These are phyloP conservation scores for Myotis daubentonii DNA, from an alignment of 2,797 vertebrate species.

Conservation along the genomic window DNA sequence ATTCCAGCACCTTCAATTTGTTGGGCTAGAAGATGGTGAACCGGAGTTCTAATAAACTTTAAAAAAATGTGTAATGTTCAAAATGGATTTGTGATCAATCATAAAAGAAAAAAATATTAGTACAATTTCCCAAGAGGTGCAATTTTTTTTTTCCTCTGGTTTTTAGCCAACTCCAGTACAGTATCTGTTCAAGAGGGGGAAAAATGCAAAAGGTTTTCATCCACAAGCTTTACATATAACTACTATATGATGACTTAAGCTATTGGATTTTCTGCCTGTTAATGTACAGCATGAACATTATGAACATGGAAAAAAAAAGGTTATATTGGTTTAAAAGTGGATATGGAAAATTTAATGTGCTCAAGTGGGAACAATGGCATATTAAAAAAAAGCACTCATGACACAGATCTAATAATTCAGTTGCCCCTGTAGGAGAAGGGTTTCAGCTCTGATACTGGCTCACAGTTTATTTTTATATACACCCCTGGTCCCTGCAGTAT, in stretches of 20 bases:
- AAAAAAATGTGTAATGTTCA: slow-evolving; percentile 79
- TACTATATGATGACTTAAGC: slow-evolving; percentile 82
- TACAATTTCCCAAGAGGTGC: slow-evolving; percentile 71
- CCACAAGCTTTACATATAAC: slow-evolving; percentile 84
- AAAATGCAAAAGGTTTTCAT: slow-evolving; percentile 82
- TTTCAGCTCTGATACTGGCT: slow-evolving; percentile 86
- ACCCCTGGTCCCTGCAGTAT: slow-evolving; percentile 87
- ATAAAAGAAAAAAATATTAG: slow-evolving; percentile 83
- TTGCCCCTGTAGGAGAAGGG: slow-evolving; percentile 86
- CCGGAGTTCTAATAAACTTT: slow-evolving; percentile 80
- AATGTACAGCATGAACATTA: slow-evolving; percentile 85
- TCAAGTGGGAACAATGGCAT: slow-evolving; percentile 88
- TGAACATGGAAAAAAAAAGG: slow-evolving; percentile 83
- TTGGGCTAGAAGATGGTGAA: slow-evolving; percentile 80
- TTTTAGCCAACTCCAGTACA: slow-evolving; percentile 56
- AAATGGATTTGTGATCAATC: slow-evolving; percentile 79
- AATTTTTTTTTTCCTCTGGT: background rate
- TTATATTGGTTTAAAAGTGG: slow-evolving; percentile 87
- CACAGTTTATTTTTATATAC: slow-evolving; percentile 90
- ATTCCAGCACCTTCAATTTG: slow-evolving; percentile 82
- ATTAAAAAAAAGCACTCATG: slow-evolving; percentile 88
- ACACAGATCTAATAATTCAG: slow-evolving; percentile 90
- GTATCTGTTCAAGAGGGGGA: slow-evolving; percentile 46
- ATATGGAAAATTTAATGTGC: slow-evolving; percentile 88
- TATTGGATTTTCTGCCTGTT: slow-evolving; percentile 83